Conservation (phyloP, 2,888 invertebrate species). For the Hirudinaria manillensis region DNA sequence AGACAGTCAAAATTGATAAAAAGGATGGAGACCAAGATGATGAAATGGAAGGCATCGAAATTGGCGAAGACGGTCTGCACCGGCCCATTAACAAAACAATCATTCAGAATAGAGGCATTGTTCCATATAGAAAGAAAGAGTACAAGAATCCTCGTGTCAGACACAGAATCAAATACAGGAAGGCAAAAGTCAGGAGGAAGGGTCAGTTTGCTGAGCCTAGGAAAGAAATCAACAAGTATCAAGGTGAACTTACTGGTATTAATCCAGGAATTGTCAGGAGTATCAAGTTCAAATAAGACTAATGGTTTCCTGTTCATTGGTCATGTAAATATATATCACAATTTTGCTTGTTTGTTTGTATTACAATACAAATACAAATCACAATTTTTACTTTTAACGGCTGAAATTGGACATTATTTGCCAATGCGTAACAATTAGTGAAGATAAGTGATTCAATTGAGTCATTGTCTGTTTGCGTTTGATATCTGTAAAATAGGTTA, state of each 20-base stretch:
- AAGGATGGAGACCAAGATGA: conserved; percentile 40
- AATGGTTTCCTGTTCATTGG: background rate
- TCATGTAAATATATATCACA: too few relatives aligned
- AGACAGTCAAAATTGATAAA: background rate
- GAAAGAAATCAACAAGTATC: conserved; percentile 14
- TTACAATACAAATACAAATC: too few relatives aligned
- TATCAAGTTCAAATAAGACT: conserved; percentile 22
- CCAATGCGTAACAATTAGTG: background rate
- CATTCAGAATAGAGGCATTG: conserved; percentile 89
- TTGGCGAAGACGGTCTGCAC: conserved; percentile 46
- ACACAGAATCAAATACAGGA: conserved; percentile 82
- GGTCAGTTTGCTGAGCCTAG: conserved; percentile 67
- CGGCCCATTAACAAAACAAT: conserved; percentile 59
- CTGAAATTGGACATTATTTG: background rate
- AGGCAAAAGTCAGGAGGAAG: conserved; percentile 82
- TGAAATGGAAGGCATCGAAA: conserved; percentile 42
- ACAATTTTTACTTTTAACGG: too few relatives aligned
- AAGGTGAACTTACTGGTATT: conserved; percentile 27
- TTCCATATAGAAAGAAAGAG: conserved; percentile 82
- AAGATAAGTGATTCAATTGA: too few relatives aligned
- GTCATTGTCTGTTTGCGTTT: too few relatives aligned
- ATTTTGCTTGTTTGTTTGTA: too few relatives aligned
- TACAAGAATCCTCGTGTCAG: conserved; percentile 89
- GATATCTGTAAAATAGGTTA: too few relatives aligned
- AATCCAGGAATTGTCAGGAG: conserved; percentile 22